Evolutionary conservation across 2,113 vertebrate genomes (phyloP).

Genomic region (Potamarius usumacintae): DNA sequence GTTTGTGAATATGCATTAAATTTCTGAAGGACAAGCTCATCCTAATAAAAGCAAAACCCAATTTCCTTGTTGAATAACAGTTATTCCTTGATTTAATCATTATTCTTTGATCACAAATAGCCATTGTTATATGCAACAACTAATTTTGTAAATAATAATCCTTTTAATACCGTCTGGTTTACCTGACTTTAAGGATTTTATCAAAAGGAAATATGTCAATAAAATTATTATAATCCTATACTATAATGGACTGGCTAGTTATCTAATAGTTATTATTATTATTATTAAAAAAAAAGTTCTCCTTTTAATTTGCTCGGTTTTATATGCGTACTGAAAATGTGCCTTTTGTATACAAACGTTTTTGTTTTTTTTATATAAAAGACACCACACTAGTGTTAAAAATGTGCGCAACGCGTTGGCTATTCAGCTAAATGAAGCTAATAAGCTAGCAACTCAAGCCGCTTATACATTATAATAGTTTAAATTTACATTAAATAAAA

Average conservation of each 20-base stretch:
- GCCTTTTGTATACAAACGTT: background rate
- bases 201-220: background rate
- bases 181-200: background rate
- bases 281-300: background rate
- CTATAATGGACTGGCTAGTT: background rate
- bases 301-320: background rate
- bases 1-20: conserved; percentile 48
- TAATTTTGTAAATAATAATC: background rate
- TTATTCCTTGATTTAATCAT: background rate
- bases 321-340: background rate
- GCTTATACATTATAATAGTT: background rate
- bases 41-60: background rate
- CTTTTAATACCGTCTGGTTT: background rate
- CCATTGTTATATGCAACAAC: background rate
- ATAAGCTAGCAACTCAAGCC: background rate
- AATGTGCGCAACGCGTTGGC: background rate
- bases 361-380: no score
- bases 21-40: background rate
- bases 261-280: background rate
- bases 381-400: background rate
- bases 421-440: background rate
- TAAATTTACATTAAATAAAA: background rate
- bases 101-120: background rate
- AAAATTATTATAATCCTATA: background rate
- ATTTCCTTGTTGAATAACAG: background rate